A percentile compares a stretch with the other conserved stretches of the same genome.
Evolutionary conservation across 2,888 invertebrate species (phyloP).

Genomic region (Andricus quercusramuli): DNA sequence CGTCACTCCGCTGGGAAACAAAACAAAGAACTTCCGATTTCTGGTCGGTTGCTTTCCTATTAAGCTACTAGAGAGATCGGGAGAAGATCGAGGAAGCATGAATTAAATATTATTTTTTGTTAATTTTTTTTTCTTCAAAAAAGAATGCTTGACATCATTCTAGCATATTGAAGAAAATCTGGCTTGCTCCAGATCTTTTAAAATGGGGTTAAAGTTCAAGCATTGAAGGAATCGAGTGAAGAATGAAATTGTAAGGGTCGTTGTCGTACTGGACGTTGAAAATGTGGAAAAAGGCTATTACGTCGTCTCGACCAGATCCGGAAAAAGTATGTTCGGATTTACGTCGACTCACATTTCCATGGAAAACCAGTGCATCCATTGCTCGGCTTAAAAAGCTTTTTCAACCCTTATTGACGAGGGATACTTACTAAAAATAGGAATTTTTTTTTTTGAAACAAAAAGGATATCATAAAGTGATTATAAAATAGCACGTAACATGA

Average conservation of each 20-base stretch:
- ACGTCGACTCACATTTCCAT: constrained; percentile 62
- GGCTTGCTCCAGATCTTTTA: constrained; percentile 54
- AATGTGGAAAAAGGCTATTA: constrained; percentile 50
- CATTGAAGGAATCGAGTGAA: constrained; percentile 16
- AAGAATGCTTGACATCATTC: constrained; percentile 49
- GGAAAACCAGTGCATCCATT: constrained; percentile 52
- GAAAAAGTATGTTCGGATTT: constrained; percentile 59
- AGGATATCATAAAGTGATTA: neutral
- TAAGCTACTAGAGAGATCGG: no score
- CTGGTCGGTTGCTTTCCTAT: no score
- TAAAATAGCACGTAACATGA: no score
- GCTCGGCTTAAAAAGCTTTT: neutral
- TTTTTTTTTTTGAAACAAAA: no score
- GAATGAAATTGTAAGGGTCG: constrained; percentile 19
- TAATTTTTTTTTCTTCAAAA: constrained; percentile 41
- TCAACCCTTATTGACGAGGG: no score
- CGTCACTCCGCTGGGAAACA: no score
- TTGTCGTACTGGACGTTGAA: neutral
- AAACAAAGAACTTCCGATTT: no score
- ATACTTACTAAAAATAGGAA: no score
- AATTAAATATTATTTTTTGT: no score
- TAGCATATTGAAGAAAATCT: constrained; percentile 59
- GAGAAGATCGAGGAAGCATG: no score
- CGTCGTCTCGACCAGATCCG: constrained; percentile 55
- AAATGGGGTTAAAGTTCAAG: constrained; percentile 53